Evolutionary conservation across 2,797 vertebrate genomes (phyloP).

Genomic region (Pantherophis vulpinus): DNA sequence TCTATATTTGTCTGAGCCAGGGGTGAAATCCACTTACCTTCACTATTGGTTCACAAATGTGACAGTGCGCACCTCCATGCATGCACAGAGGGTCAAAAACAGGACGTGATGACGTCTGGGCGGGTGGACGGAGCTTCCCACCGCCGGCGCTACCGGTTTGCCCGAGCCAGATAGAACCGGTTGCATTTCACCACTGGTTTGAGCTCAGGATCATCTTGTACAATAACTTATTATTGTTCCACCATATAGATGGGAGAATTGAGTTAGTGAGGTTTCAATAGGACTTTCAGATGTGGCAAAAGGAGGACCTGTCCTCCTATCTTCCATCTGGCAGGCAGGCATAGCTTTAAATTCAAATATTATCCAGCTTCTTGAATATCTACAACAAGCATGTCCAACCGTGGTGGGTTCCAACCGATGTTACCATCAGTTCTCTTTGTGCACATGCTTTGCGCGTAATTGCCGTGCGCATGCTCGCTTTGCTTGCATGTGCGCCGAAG

Average conservation of each 20-base stretch:
- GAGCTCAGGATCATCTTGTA: not conserved
- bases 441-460: too few species aligned
- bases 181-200: not conserved
- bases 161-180: too few species aligned
- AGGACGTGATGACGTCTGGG: too few species aligned
- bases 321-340: not conserved
- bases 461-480: too few species aligned
- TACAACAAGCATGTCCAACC: not conserved
- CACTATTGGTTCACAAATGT: too few species aligned
- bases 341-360: not conserved
- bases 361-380: not conserved
- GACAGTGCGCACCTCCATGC: too few species aligned
- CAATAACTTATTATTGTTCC: not conserved
- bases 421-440: too few species aligned
- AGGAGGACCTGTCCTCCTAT: not conserved
- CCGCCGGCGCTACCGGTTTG: too few species aligned
- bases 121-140: too few species aligned
- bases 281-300: not conserved
- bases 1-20: not conserved
- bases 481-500: fast-evolving
- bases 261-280: not conserved
- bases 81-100: too few species aligned
- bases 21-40: too few species aligned
- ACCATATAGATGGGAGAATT: not conserved
- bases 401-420: too few species aligned